Percentiles rank a stretch among this genome's conserved stretches.
Evolutionary conservation across 2,888 invertebrate genomes (phyloP).

Genomic region (Apocheima hispidaria): DNA sequence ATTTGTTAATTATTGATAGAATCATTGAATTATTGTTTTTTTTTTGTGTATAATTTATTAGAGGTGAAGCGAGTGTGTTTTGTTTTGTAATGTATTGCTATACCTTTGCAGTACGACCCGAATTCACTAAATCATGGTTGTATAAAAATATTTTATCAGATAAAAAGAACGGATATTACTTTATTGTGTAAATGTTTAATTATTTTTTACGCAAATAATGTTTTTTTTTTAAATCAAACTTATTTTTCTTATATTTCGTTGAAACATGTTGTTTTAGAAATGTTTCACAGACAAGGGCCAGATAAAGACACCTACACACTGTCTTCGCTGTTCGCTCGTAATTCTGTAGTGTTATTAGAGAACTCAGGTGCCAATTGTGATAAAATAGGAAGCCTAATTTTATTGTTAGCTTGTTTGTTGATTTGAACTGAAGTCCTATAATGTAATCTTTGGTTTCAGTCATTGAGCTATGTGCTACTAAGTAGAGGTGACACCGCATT

Average conservation of each 20-base stretch:
- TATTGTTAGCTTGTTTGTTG: slow-evolving; percentile 46
- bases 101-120: not conserved
- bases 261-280: slow-evolving; percentile 35
- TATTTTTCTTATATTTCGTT: not conserved
- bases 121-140: not conserved
- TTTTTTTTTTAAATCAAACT: not conserved
- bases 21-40: slow-evolving; percentile 6
- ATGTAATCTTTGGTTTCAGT: slow-evolving; percentile 6
- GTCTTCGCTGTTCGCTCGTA: slow-evolving; percentile 6
- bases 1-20: slow-evolving; percentile 10
- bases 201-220: not conserved
- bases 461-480: not conserved
- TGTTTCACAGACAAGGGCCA: not conserved
- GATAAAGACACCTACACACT: not conserved
- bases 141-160: not conserved
- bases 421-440: slow-evolving; percentile 6
- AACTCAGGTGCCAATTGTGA: slow-evolving; percentile 85
- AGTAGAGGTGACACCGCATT: too few relatives aligned
- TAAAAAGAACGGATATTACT: too few relatives aligned
- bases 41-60: slow-evolving; percentile 7
- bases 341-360: slow-evolving; percentile 63
- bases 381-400: slow-evolving; percentile 79
- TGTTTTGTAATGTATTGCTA: not conserved
- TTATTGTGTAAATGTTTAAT: not conserved
- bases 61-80: not conserved